Conservation (phyloP, 2,113 vertebrate genomes). For the Varanus salvator region DNA sequence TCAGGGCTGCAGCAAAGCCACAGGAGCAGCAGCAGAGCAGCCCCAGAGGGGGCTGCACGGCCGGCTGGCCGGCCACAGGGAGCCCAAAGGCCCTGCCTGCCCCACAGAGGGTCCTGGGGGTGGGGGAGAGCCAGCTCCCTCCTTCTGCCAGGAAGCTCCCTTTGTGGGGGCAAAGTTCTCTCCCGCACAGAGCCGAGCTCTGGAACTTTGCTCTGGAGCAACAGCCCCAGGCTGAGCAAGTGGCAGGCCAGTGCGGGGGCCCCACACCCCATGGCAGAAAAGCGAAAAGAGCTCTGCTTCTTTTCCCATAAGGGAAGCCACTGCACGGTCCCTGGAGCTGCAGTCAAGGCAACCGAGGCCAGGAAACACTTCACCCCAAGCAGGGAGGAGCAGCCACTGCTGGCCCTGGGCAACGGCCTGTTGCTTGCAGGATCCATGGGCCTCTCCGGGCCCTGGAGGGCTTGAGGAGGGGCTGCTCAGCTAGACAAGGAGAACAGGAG, state of each 20-base stretch:
- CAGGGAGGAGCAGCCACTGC: background rate
- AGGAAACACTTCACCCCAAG: background rate
- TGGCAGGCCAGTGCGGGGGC: background rate
- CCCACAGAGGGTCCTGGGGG: background rate
- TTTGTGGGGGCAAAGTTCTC: constrained; percentile 74
- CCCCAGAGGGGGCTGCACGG: background rate
- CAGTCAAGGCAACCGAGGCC: too few relatives aligned
- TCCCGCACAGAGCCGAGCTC: constrained; percentile 30
- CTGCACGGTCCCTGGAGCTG: background rate
- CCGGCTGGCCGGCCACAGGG: background rate
- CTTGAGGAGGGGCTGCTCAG: too few relatives aligned
- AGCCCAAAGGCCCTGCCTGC: background rate
- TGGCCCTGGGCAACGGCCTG: too few relatives aligned
- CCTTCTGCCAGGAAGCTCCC: constrained; percentile 36
- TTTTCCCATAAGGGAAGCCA: background rate
- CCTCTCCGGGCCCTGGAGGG: too few relatives aligned
- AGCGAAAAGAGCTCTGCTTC: background rate
- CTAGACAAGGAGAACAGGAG: background rate
- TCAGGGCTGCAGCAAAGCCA: constrained; percentile 69
- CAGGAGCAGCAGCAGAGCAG: constrained; percentile 39
- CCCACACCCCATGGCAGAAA: background rate
- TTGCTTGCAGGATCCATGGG: too few relatives aligned
- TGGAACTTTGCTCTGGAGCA: background rate
- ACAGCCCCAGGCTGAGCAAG: background rate
- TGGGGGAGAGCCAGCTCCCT: constrained; percentile 11